These are phyloP conservation scores for Anas capensis DNA, from an alignment of 2,797 vertebrate genomes.

Conservation along the genomic window DNA sequence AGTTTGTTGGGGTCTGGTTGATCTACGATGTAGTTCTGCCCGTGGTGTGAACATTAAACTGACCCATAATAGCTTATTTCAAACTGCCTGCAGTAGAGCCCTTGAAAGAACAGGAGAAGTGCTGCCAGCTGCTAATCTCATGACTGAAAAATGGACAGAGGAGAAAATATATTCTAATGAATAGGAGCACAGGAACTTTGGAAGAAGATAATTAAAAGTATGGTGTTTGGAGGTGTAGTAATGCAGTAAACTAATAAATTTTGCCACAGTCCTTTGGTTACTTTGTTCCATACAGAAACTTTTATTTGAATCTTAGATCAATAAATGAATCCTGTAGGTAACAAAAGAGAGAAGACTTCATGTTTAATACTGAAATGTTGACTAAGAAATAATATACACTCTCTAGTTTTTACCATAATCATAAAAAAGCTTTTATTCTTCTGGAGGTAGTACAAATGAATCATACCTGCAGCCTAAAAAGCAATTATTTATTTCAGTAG, in stretches of 20 bases:
- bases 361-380: constrained; percentile 25
- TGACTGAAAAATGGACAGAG: neutral
- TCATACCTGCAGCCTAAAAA: neutral
- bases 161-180: neutral
- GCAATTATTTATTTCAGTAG: constrained; percentile 15
- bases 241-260: neutral
- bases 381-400: neutral
- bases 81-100: neutral
- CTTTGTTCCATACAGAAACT: constrained; percentile 2
- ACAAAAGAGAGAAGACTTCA: neutral
- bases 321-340: neutral
- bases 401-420: neutral
- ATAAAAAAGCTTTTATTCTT: constrained; percentile 32
- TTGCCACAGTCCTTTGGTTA: neutral
- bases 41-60: neutral
- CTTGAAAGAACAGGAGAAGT: neutral
- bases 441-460: neutral
- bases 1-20: neutral
- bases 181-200: neutral
- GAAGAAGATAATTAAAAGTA: neutral
- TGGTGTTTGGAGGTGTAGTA: neutral
- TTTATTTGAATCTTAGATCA: constrained; percentile 32
- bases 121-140: neutral
- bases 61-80: neutral
- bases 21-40: neutral